A percentile compares a stretch with the other conserved stretches of the same genome.
phyloP scores from a whole-genome alignment of 1,140 invertebrate genomes.

The Meloidogyne chitwoodi region DNA sequence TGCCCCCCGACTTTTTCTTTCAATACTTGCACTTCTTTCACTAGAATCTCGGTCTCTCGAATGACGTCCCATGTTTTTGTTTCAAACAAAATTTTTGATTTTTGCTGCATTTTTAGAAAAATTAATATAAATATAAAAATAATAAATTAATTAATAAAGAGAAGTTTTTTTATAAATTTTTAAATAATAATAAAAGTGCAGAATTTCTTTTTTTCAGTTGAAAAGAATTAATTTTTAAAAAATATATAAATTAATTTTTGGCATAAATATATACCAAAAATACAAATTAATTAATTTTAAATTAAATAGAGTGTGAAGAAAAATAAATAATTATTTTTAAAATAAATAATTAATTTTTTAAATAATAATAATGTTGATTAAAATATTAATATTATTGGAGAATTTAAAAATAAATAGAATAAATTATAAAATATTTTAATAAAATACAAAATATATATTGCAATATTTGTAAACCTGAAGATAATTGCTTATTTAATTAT shows the following conservation, averaged over 20 bases:
- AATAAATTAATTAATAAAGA: not conserved
- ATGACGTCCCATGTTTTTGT: not conserved
- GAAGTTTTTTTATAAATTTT: not conserved
- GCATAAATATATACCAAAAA: not conserved
- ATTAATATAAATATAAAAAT: too few species aligned
- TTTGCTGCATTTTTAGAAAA: not conserved
- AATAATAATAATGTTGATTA: not conserved
- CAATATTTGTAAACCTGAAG: too few species aligned
- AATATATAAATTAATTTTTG: not conserved
- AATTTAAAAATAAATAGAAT: not conserved
- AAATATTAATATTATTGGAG: not conserved
- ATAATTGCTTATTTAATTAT: too few species aligned
- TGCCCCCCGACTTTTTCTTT: not conserved
- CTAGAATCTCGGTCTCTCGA: not conserved
- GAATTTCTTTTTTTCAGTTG: not conserved
- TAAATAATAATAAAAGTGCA: not conserved
- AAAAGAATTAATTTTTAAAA: not conserved
- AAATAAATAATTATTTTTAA: not conserved
- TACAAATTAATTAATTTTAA: not conserved
- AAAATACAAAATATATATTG: not conserved
- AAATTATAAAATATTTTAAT: not conserved
- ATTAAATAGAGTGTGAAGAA: not conserved
- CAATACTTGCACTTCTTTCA: not conserved
- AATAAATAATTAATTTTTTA: not conserved
- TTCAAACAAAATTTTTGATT: not conserved